phyloP scores from a whole-genome alignment of 2,113 vertebrate species.

The Microtus ochrogaster region DNA sequence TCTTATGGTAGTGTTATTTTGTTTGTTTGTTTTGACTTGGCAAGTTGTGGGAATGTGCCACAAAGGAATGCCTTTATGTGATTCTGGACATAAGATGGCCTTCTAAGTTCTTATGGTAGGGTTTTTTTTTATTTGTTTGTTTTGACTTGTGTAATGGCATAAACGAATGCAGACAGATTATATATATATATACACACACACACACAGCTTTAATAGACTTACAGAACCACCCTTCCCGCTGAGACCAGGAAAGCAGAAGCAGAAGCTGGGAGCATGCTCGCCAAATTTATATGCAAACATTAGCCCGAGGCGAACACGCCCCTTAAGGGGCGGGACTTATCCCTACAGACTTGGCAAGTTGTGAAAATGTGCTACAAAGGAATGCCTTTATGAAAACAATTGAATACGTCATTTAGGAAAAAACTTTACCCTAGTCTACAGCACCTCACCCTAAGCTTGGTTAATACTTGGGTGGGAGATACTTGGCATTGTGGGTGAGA shows the following conservation, averaged over 20 bases:
- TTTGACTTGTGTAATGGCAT: no score
- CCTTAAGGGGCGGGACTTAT: no score
- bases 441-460: background rate
- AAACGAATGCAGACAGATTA: no score
- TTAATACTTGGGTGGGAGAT: background rate
- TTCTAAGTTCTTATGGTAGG: background rate
- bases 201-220: no score
- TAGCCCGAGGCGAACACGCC: no score
- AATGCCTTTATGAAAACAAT: background rate
- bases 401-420: background rate
- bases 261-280: no score
- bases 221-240: no score
- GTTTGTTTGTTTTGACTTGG: conserved; percentile 14
- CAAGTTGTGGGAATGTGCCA: background rate
- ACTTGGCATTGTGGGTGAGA: background rate
- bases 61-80: background rate
- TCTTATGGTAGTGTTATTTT: background rate
- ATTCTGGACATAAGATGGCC: background rate
- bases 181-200: no score
- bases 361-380: background rate
- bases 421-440: background rate
- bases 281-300: no score
- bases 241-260: no score
- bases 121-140: background rate
- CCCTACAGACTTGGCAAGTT: background rate